phyloP scores from a whole-genome alignment of 2,113 vertebrate genomes.

The Rhinolophus ferrumequinum region DNA sequence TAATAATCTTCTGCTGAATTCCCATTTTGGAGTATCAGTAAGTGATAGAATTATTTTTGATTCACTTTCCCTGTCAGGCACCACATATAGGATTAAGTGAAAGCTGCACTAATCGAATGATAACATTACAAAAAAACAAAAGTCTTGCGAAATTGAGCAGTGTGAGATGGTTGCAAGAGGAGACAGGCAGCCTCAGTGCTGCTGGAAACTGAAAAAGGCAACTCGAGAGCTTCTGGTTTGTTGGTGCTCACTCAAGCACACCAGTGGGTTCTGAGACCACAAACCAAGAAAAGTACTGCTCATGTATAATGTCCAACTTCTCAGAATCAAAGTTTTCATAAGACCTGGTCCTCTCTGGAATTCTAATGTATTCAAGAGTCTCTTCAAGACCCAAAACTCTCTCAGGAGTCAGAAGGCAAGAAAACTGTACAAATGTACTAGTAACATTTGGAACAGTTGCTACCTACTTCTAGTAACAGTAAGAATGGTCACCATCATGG shows the following conservation, averaged over 20 bases:
- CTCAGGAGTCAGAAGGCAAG: neutral
- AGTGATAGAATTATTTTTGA: neutral
- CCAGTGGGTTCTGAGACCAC: neutral
- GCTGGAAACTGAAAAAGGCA: neutral
- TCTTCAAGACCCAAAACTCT: conserved; percentile 11
- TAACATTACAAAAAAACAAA: neutral
- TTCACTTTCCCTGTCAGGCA: neutral
- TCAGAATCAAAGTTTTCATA: neutral
- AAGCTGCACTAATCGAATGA: neutral
- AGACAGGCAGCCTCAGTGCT: neutral
- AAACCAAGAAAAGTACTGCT: neutral
- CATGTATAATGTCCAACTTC: neutral
- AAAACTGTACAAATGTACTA: neutral
- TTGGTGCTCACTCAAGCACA: neutral
- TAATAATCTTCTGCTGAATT: neutral
- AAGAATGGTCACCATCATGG: neutral
- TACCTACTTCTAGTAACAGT: neutral
- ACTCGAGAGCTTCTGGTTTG: neutral
- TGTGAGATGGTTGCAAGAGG: neutral
- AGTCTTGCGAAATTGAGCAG: neutral
- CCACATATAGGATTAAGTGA: neutral
- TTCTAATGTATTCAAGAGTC: neutral
- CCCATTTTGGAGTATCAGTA: neutral
- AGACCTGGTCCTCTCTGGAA: neutral
- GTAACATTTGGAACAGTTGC: neutral